Conservation (phyloP, 30 jellyfish, hydroid and myxozoan genomes). For the Turritopsis rubra region DNA sequence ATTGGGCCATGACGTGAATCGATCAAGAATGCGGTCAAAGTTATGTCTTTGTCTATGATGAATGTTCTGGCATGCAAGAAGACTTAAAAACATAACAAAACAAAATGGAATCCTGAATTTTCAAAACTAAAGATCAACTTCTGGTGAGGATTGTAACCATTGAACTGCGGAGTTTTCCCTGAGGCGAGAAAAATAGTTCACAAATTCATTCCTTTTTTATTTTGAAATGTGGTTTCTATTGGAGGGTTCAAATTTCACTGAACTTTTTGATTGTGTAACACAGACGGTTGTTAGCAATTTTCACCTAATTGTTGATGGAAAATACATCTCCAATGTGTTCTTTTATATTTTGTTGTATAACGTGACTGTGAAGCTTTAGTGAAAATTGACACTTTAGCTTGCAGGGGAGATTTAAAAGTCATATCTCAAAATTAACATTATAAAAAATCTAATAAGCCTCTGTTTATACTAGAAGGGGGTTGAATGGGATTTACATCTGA, state of each 20-base stretch:
- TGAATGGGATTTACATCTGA: too few relatives aligned
- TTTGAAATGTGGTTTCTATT: background rate
- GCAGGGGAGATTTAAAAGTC: too few relatives aligned
- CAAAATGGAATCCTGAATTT: too few relatives aligned
- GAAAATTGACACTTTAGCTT: too few relatives aligned
- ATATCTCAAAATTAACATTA: too few relatives aligned
- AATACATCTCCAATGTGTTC: too few relatives aligned
- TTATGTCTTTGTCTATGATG: background rate
- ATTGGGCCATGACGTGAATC: background rate
- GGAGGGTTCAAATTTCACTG: background rate
- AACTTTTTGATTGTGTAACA: too few relatives aligned
- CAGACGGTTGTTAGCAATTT: background rate
- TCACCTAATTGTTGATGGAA: too few relatives aligned
- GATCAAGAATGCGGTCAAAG: background rate
- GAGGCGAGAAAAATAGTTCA: background rate
- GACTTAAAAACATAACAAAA: background rate
- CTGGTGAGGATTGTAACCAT: background rate
- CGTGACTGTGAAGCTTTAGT: too few relatives aligned
- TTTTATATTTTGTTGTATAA: too few relatives aligned
- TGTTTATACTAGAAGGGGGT: too few relatives aligned
- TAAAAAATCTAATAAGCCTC: too few relatives aligned
- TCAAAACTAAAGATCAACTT: background rate
- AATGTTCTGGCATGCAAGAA: background rate
- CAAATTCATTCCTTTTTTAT: background rate
- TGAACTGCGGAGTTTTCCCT: background rate